phyloP scores from a whole-genome alignment of 2,797 vertebrate genomes.

The Enteromius anoplus region DNA sequence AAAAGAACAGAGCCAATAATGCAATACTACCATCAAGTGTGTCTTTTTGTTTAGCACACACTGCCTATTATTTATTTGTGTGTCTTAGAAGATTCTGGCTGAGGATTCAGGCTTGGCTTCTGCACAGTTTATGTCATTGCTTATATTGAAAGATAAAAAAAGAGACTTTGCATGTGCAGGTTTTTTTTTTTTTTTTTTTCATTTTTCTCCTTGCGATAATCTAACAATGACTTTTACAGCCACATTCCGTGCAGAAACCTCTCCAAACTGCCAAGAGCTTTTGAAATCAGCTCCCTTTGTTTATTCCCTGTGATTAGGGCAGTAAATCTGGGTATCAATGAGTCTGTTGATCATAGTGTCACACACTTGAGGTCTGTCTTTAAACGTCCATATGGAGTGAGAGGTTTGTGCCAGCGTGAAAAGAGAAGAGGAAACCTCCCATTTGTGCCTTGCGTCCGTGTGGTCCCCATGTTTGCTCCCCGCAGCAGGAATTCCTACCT shows the following conservation, averaged over 20 bases:
- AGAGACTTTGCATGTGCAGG: slow-evolving; percentile 13
- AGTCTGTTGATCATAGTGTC: neutral
- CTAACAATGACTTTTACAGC: slow-evolving; percentile 40
- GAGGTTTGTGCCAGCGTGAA: slow-evolving; percentile 36
- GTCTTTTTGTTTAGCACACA: slow-evolving; percentile 15
- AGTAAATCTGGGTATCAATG: slow-evolving; percentile 40
- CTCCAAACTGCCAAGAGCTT: slow-evolving; percentile 5
- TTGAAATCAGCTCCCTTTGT: slow-evolving; percentile 39
- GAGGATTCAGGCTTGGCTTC: neutral
- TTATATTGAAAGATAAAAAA: neutral
- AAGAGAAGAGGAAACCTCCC: slow-evolving; percentile 61
- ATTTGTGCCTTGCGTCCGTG: slow-evolving; percentile 57
- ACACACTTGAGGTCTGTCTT: slow-evolving; percentile 46
- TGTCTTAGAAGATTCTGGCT: neutral
- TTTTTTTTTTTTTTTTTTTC: neutral
- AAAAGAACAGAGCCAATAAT: neutral
- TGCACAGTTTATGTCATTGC: slow-evolving; percentile 2
- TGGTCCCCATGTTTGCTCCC: slow-evolving; percentile 78
- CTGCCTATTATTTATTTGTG: slow-evolving; percentile 12
- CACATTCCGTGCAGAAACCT: slow-evolving; percentile 25
- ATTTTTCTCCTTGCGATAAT: slow-evolving; percentile 12
- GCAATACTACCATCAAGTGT: neutral
- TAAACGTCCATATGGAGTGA: neutral
- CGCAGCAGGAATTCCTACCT: slow-evolving; percentile 90
- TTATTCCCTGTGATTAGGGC: slow-evolving; percentile 27